Evolutionary conservation across 1,140 invertebrate species (phyloP), one percentile per base, ranked within the genome.

Genomic region (Globodera rostochiensis): DNA sequence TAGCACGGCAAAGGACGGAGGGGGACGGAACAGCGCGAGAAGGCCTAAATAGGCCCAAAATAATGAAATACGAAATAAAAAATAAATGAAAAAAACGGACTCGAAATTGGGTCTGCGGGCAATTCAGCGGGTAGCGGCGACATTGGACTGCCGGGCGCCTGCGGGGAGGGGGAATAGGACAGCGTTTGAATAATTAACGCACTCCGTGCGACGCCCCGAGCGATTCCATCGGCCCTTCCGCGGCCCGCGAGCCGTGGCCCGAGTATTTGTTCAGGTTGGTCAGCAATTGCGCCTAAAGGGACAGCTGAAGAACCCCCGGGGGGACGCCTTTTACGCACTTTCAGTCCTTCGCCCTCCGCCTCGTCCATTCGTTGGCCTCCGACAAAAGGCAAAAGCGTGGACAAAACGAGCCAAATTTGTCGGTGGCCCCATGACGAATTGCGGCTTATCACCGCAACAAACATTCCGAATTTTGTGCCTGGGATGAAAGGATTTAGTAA

Each of bases 231-330:
- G 60, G 75, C 1, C 67, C 75, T 47, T 77, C 57, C 2, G 46
- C 75, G 9, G 15, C 53, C n/a, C 47, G 45, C 9, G 45, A 13
- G 57, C 57, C 75, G 15, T 77, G 75, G 49, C 47, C 49, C 25
- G 77, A 79, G 21, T 79, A 71, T 67, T 19, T 67, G 67, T 79
- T 79, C 15, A 79, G 73, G n/a, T 79, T 79, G 64, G 60, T 73
- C 69, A 79, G 73, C n/a, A 79, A 73, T 47, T 79, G 69, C n/a
- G 74, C 69, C 46, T 36, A 36, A 36, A 36, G 36, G 36, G 36
- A 36, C 36, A 36, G 36, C 36, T 36, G 2, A 36, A 36, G 36
- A 36, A 36, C 1, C 36, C 36, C 3, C 36, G 36, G 36, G 36
- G 36, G 36, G 36, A 3, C 36, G 36, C 36, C 36, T 36, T 36